Evolutionary conservation across 2,113 vertebrate species (phyloP), one percentile per base, ranked within the genome.

Genomic region (Hassar affinis): DNA sequence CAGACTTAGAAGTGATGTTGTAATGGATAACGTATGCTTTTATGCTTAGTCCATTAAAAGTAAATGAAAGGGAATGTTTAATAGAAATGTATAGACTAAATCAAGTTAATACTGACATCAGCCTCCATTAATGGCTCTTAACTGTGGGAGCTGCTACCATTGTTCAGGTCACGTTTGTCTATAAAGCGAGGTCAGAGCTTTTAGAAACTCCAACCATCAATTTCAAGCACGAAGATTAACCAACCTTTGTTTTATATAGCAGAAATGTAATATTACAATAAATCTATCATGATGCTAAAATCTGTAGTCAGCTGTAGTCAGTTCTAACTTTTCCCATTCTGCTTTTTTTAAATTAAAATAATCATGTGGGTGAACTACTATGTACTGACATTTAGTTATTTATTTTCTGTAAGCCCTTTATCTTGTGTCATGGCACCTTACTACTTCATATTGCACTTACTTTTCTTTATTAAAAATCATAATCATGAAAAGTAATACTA

Each of bases 31-130:
- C 6, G 38, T 6, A 42, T 42, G 38, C 51, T 47, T 30, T 51
- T 51, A 74, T 51, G 45, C 47, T 30, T 30, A 17, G n/a, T 7
- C n/a, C 3, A 74, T 52, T 49, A 47, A 11, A 15, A 74, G 38
- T 25, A n/a, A 76, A 76, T 22, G 9, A 54, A 76, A 76, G 17
- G 8, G 49, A 76, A 76, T 52, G 17, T 54, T 76, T 54, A 75
- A 75, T 33, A 52, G 47, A 75, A 52, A 75, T 20, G 47, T 9
- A 30, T 18, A 51, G 15, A 49, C 2, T 27, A 27, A 45, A 69
- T 69, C 33, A 71, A 9, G 47, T 52, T 30, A 51, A 75, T 20
- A n/a, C 45, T 75, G 47, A 33, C 7, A 52, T 10, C 27, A 5
- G 51, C 33, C 47, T 30, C 14, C 27, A 42, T 35, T 33, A 33